Percentiles rank a stretch among this genome's conserved stretches.
Conservation (phyloP, 2,888 invertebrate species). For the Papilio demoleus region DNA sequence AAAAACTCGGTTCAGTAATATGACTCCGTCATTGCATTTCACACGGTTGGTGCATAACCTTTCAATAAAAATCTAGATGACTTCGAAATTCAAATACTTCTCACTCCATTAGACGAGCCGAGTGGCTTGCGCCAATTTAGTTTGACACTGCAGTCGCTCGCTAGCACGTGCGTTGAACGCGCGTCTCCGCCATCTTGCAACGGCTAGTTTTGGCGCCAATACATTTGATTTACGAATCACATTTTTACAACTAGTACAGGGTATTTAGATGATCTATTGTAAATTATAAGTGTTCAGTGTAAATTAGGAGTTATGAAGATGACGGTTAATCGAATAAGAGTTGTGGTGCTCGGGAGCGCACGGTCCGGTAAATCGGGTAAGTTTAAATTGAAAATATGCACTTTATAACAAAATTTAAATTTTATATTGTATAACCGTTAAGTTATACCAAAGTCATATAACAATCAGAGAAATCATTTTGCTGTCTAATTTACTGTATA, state of each 20-base stretch:
- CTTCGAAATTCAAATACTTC: conserved; percentile 49
- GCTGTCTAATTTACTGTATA: conserved; percentile 54
- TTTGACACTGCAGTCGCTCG: conserved; percentile 74
- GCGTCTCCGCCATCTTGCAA: conserved; percentile 71
- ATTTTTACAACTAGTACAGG: conserved; percentile 40
- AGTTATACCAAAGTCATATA: not conserved
- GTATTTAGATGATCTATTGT: conserved; percentile 54
- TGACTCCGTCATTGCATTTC: conserved; percentile 3
- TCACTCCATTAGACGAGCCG: conserved; percentile 58
- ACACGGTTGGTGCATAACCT: conserved; percentile 25
- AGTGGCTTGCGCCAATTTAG: conserved; percentile 75
- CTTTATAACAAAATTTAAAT: conserved; percentile 5
- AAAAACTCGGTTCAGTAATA: conserved; percentile 32
- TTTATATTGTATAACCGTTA: not conserved
- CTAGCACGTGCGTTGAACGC: conserved; percentile 79
- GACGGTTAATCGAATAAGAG: conserved; percentile 90
- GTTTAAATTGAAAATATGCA: conserved; percentile 52
- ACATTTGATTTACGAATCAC: conserved; percentile 53
- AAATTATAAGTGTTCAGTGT: conserved; percentile 54
- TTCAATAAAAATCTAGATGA: conserved; percentile 44
- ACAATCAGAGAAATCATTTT: conserved; percentile 42
- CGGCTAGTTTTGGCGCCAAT: conserved; percentile 72
- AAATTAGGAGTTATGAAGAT: conserved; percentile 84
- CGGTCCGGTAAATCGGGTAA: conserved; percentile 91
- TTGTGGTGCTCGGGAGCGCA: conserved; percentile 89